phyloP scores from a whole-genome alignment of 2,113 vertebrate genomes.

The Zingel zingel region DNA sequence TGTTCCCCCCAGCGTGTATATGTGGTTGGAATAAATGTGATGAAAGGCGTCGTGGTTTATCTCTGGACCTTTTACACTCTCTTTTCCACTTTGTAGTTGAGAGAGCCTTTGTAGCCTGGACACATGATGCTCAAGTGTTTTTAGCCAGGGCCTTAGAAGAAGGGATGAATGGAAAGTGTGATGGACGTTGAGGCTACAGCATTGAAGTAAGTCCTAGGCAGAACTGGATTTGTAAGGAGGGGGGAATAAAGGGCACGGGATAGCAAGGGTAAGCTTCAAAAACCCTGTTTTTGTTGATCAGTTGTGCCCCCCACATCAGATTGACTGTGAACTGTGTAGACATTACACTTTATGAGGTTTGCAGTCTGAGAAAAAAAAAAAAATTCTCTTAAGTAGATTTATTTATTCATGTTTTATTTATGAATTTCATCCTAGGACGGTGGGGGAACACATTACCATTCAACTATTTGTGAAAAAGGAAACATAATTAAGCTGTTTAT shows the following conservation, averaged over 20 bases:
- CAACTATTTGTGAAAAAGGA: slow-evolving; percentile 39
- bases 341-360: slow-evolving; percentile 38
- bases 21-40: slow-evolving; percentile 51
- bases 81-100: slow-evolving; percentile 66
- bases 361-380: slow-evolving; percentile 7
- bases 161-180: slow-evolving; percentile 47
- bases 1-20: not conserved
- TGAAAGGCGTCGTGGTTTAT: slow-evolving; percentile 52
- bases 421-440: slow-evolving; percentile 30
- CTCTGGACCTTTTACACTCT: slow-evolving; percentile 55
- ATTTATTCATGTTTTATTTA: slow-evolving; percentile 61
- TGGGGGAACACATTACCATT: slow-evolving; percentile 44
- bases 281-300: slow-evolving; percentile 1
- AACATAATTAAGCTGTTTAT: slow-evolving; percentile 54
- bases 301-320: not conserved
- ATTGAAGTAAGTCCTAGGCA: slow-evolving; percentile 55
- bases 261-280: slow-evolving; percentile 28
- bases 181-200: slow-evolving; percentile 47
- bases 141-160: slow-evolving; percentile 51
- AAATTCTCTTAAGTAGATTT: slow-evolving; percentile 31
- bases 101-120: slow-evolving; percentile 67
- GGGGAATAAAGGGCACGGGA: not conserved
- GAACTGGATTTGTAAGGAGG: slow-evolving; percentile 43
- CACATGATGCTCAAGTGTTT: slow-evolving; percentile 69
- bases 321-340: slow-evolving; percentile 38